A percentile compares a stretch with the other conserved stretches of the same genome.
phyloP scores from a whole-genome alignment of 2,888 invertebrate genomes.

The Patella depressa region DNA sequence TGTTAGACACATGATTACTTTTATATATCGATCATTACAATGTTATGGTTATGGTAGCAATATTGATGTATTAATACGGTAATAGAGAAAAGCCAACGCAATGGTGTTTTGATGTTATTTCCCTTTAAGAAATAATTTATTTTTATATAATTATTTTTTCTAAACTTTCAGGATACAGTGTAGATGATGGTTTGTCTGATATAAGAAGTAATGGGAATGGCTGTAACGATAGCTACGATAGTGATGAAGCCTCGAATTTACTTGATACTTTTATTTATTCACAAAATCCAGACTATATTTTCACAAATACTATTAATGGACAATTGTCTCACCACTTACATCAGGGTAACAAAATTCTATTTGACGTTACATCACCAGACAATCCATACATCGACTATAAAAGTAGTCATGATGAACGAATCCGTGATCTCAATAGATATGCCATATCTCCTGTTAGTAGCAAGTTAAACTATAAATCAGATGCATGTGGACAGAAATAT shows the following conservation, averaged over 20 bases:
- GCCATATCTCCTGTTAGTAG: neutral
- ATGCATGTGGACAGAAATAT: too few species aligned
- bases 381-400: constrained; percentile 28
- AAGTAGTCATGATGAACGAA: neutral
- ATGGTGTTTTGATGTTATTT: too few species aligned
- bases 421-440: too few species aligned
- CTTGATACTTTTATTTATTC: neutral
- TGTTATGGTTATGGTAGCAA: too few species aligned
- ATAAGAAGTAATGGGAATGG: neutral
- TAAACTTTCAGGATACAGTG: neutral
- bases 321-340: constrained; percentile 38
- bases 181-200: neutral
- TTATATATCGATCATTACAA: too few species aligned
- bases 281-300: neutral
- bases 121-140: too few species aligned
- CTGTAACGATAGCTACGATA: neutral
- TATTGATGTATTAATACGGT: too few species aligned
- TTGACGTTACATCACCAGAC: constrained; percentile 62
- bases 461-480: neutral
- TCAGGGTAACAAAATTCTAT: constrained; percentile 35
- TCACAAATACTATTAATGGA: constrained; percentile 20
- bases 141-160: neutral
- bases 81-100: too few species aligned
- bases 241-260: neutral
- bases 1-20: too few species aligned